phyloP scores from a whole-genome alignment of 1,140 invertebrate species.

The Trichonephila clavipes region DNA sequence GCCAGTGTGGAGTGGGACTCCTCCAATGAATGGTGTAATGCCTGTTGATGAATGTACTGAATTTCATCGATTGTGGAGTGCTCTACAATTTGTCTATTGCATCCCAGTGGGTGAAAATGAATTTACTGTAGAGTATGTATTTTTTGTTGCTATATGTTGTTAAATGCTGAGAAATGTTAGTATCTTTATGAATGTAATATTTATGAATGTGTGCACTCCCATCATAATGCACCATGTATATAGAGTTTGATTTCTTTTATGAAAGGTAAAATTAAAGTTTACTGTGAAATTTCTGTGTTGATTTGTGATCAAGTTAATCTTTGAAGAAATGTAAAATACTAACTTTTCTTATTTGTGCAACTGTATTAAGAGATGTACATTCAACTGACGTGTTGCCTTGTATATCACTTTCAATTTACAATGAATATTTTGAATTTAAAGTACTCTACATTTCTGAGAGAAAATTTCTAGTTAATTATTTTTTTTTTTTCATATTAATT shows the following conservation, averaged over 20 bases:
- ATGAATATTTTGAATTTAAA: too few relatives aligned
- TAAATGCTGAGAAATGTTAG: background rate
- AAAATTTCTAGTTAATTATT: too few relatives aligned
- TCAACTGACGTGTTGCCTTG: too few relatives aligned
- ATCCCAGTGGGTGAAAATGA: slow-evolving; percentile 98
- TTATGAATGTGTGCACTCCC: background rate
- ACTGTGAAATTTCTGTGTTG: too few relatives aligned
- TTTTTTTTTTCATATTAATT: background rate
- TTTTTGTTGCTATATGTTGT: background rate
- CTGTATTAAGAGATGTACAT: too few relatives aligned
- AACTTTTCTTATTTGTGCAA: too few relatives aligned
- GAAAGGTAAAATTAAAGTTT: too few relatives aligned
- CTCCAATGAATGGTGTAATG: slow-evolving; percentile 94
- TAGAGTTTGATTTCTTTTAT: too few relatives aligned
- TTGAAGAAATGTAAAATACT: too few relatives aligned
- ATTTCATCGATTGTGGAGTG: slow-evolving; percentile 98
- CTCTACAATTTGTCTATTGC: slow-evolving; percentile 98
- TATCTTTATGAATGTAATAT: background rate
- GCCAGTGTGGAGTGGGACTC: slow-evolving; percentile 94
- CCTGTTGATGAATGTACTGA: slow-evolving; percentile 98
- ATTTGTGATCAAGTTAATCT: too few relatives aligned
- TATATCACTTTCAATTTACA: too few relatives aligned
- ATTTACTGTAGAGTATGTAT: slow-evolving; percentile 96
- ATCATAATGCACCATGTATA: background rate
- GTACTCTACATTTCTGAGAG: too few relatives aligned